Conservation (phyloP, 1,140 invertebrate species). For the Brachionus asplanchnoidis region DNA sequence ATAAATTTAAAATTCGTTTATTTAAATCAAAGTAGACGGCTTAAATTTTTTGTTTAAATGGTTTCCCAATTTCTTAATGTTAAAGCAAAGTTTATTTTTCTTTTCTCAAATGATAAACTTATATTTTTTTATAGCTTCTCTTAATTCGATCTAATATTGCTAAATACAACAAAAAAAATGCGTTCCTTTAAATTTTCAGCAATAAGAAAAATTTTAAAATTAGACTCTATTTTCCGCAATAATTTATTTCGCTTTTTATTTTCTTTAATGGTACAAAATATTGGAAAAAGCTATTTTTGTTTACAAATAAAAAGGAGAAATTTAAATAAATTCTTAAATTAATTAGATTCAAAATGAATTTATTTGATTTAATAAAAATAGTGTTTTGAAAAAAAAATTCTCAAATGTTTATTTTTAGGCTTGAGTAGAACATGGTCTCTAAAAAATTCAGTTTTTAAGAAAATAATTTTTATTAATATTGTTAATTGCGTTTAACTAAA, state of each 20-base stretch:
- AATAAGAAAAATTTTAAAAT: no score
- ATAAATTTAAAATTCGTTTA: constrained; percentile 16
- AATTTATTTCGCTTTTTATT: no score
- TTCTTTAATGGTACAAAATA: no score
- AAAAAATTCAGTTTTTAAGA: not conserved
- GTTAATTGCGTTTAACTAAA: no score
- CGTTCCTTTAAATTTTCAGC: not conserved
- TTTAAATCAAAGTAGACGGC: not conserved
- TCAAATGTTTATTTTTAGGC: not conserved
- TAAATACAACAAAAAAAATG: not conserved
- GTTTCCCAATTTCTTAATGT: not conserved
- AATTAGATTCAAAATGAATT: not conserved
- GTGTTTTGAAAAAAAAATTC: not conserved
- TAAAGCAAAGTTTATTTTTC: not conserved
- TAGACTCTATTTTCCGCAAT: no score
- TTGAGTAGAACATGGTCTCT: not conserved
- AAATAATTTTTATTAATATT: no score
- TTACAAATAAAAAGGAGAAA: not conserved
- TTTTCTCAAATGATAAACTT: not conserved
- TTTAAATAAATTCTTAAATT: not conserved
- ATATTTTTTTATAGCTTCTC: not conserved
- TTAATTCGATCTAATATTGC: not conserved
- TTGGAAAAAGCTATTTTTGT: not conserved
- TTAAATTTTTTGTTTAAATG: not conserved
- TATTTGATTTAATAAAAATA: not conserved